Percentiles rank a stretch among this genome's conserved stretches.
Conservation (phyloP, 2,888 invertebrate genomes). For the Pristionchus entomophagus region DNA sequence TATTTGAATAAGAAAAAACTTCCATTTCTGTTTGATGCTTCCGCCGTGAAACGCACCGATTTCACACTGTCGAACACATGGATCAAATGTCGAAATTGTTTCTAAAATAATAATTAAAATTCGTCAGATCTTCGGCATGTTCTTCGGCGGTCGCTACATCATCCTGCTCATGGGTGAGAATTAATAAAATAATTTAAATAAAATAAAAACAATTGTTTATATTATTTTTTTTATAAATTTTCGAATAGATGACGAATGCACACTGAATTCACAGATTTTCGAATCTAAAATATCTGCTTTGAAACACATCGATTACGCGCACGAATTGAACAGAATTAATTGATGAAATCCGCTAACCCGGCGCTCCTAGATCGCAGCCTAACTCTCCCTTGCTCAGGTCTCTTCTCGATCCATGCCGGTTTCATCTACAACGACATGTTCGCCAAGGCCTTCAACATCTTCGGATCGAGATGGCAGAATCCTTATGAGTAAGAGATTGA, state of each 20-base stretch:
- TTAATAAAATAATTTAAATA: neutral
- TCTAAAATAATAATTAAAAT: neutral
- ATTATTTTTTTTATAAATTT: neutral
- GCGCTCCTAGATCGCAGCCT: conserved; percentile 54
- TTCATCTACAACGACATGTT: conserved; percentile 76
- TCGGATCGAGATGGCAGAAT: conserved; percentile 77
- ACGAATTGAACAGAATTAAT: neutral
- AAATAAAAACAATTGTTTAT: no score
- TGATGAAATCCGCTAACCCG: neutral
- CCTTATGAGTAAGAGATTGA: conserved; percentile 62
- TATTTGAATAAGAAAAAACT: no score
- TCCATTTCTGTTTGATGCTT: no score
- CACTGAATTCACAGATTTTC: no score
- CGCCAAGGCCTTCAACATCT: conserved; percentile 78
- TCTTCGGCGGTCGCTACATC: conserved; percentile 76
- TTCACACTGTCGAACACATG: no score
- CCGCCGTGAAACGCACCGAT: no score
- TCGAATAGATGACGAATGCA: neutral
- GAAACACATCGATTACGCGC: neutral
- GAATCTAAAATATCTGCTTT: no score
- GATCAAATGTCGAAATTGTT: neutral
- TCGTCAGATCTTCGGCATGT: conserved; percentile 76
- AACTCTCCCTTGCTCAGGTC: conserved; percentile 47
- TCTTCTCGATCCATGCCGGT: conserved; percentile 76
- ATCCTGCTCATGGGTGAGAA: conserved; percentile 74